A percentile compares a stretch with the other conserved stretches of the same genome.
phyloP scores from a whole-genome alignment of 2,113 vertebrate species.

The Scytalopus superciliaris region DNA sequence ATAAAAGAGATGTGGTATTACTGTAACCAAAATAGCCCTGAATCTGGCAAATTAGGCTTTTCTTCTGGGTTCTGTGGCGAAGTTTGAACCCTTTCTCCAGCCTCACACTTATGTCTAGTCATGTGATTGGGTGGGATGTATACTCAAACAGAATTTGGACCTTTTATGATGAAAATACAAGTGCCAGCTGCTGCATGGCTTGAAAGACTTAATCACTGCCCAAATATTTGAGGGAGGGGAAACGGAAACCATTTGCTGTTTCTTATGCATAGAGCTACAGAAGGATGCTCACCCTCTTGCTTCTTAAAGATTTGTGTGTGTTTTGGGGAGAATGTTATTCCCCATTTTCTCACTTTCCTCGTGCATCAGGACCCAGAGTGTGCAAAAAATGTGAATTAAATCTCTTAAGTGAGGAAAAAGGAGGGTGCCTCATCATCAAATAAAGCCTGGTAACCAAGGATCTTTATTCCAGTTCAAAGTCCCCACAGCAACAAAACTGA shows the following conservation, averaged over 20 bases:
- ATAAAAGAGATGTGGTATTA: not conserved
- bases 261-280: not conserved
- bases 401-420: not conserved
- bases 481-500: not conserved
- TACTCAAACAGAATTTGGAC: not conserved
- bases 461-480: not conserved
- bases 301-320: not conserved
- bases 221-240: conserved; percentile 1
- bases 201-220: not conserved
- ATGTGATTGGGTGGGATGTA: not conserved
- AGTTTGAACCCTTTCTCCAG: not conserved
- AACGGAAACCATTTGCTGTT: conserved; percentile 33
- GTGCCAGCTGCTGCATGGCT: conserved; percentile 32
- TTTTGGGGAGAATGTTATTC: not conserved
- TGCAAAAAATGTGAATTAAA: not conserved
- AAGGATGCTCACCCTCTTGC: not conserved
- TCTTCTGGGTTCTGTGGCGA: not conserved
- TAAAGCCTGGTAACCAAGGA: not conserved
- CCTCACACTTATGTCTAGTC: not conserved
- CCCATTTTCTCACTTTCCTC: not conserved
- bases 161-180: conserved; percentile 15
- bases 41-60: not conserved
- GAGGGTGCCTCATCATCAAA: not conserved
- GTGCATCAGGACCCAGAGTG: not conserved
- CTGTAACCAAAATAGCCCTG: not conserved